Conservation (phyloP, 2,113 vertebrate genomes). For the Enhydra lutris region DNA sequence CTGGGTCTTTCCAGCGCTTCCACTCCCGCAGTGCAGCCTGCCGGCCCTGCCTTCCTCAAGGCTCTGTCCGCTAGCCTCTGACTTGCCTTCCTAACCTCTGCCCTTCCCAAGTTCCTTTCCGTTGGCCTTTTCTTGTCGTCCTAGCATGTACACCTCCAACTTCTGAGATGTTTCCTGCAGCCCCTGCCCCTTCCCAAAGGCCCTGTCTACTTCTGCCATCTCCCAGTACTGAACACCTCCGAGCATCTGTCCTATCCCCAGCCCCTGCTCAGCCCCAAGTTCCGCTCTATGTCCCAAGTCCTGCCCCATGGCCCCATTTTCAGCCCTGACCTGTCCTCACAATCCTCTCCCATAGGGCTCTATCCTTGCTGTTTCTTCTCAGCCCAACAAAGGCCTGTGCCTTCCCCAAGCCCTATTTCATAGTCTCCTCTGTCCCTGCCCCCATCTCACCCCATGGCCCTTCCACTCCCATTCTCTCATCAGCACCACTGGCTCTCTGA, state of each 20-base stretch:
- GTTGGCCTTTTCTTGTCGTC: background rate
- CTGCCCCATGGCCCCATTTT: background rate
- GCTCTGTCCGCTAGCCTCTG: background rate
- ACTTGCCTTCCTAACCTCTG: background rate
- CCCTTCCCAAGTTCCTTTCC: background rate
- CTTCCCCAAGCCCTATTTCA: background rate
- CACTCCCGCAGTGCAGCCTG: background rate
- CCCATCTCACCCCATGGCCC: background rate
- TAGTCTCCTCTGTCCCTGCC: background rate
- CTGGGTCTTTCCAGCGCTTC: background rate
- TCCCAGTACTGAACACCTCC: background rate
- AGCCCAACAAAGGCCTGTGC: background rate
- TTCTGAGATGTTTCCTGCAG: background rate
- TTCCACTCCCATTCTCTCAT: background rate
- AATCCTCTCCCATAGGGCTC: background rate
- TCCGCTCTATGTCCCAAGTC: background rate
- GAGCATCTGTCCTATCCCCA: background rate
- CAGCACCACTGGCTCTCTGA: background rate
- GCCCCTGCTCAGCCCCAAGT: background rate
- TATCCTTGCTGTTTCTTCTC: background rate
- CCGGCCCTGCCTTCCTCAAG: background rate
- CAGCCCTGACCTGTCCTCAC: background rate
- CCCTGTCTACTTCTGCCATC: background rate
- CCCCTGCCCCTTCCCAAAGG: background rate
- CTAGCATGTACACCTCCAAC: background rate